Evolutionary conservation across 2,113 vertebrate genomes (phyloP).

Genomic region (Saccopteryx leptura): DNA sequence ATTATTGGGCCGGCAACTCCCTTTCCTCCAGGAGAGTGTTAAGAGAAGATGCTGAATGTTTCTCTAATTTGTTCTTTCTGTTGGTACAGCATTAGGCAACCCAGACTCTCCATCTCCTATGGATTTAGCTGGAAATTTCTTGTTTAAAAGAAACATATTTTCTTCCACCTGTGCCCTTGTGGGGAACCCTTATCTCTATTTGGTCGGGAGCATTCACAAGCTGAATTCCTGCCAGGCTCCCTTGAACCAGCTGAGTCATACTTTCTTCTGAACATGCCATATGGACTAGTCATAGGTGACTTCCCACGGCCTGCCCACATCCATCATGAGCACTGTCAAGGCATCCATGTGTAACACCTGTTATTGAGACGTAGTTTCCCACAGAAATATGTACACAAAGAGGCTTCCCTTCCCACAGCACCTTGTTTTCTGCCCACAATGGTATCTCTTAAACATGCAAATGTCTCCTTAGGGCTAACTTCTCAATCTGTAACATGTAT

Average conservation of each 20-base stretch:
- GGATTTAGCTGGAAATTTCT: constrained; percentile 33
- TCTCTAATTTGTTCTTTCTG: not conserved
- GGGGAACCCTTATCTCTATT: not conserved
- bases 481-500: not conserved
- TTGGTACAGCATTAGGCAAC: not conserved
- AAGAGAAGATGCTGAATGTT: not conserved
- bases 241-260: not conserved
- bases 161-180: constrained; percentile 30
- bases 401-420: not conserved
- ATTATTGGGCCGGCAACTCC: not conserved
- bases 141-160: constrained; percentile 51
- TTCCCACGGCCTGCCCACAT: not conserved
- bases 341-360: not conserved
- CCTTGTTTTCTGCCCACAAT: not conserved
- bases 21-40: not conserved
- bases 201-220: constrained; percentile 2
- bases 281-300: not conserved
- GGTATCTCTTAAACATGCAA: not conserved
- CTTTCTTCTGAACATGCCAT: not conserved
- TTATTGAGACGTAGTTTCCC: constrained; percentile 24
- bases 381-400: not conserved
- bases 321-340: not conserved
- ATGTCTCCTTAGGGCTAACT: not conserved
- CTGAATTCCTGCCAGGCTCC: not conserved
- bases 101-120: not conserved